Percentiles rank a stretch among this genome's conserved stretches.
Conservation (phyloP, 2,113 vertebrate genomes). For the Tor tambroides region DNA sequence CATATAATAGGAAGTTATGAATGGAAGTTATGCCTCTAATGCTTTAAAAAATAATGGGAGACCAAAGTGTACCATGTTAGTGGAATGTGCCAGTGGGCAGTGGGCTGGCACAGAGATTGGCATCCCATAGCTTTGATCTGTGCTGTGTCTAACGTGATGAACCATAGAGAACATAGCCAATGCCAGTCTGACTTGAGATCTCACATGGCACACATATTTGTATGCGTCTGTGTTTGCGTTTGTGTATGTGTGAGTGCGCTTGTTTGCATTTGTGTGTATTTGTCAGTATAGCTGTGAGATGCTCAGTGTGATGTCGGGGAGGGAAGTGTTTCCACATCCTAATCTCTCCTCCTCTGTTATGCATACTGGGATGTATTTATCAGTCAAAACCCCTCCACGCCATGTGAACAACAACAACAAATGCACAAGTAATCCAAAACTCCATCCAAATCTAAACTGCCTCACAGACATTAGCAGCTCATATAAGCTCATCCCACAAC, state of each 20-base stretch:
- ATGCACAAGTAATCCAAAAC: background rate
- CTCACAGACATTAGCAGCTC: conserved; percentile 10
- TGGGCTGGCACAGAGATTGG: conserved; percentile 66
- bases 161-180: conserved; percentile 53
- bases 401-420: background rate
- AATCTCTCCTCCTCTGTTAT: background rate
- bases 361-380: background rate
- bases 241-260: conserved; percentile 42
- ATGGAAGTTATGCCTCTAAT: background rate
- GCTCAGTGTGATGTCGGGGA: background rate
- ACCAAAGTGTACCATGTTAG: background rate
- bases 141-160: conserved; percentile 74
- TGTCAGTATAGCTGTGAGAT: conserved; percentile 29
- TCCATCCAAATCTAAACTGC: background rate
- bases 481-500: background rate
- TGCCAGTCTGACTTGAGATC: conserved; percentile 27
- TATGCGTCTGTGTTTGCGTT: conserved; percentile 49
- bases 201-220: conserved; percentile 32
- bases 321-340: background rate
- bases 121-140: conserved; percentile 69
- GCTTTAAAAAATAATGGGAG: background rate
- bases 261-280: conserved; percentile 19
- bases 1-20: too few relatives aligned
- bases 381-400: background rate
- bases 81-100: background rate